Evolutionary conservation across 37 sponge, comb jelly and placozoan species (phyloP).

Genomic region (Eunapius fragilis): DNA sequence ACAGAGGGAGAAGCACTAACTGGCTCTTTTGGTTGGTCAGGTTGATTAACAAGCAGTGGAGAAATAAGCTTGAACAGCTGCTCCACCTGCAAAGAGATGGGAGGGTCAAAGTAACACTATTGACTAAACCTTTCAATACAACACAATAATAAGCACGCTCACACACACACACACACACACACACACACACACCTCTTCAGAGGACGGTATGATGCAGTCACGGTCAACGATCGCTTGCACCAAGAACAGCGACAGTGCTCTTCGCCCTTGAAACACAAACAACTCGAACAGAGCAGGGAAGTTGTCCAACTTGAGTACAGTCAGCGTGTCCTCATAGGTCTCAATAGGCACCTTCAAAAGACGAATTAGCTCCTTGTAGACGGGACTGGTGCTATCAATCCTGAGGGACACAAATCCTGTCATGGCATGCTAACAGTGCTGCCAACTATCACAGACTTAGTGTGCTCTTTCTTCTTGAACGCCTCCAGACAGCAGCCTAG

Average conservation of each 20-base stretch:
- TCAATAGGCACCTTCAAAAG: conserved; percentile 89
- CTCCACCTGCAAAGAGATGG: conserved; percentile 54
- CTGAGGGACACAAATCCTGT: conserved; percentile 24
- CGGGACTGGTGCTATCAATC: conserved; percentile 39
- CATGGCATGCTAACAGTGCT: not conserved
- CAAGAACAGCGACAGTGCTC: conserved; percentile 73
- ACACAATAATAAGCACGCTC: not conserved
- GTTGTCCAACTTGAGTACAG: conserved; percentile 80
- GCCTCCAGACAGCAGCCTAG: conserved; percentile 64
- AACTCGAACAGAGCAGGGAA: conserved; percentile 55
- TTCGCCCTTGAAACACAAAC: conserved; percentile 76
- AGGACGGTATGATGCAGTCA: conserved; percentile 57
- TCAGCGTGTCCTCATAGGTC: conserved; percentile 86
- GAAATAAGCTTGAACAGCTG: conserved; percentile 73
- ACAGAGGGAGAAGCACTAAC: conserved; percentile 12
- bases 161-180: not conserved
- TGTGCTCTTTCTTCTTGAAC: conserved; percentile 58
- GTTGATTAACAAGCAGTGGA: conserved; percentile 82
- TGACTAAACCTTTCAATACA: not conserved
- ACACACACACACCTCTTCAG: conserved; percentile 65
- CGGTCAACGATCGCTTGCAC: conserved; percentile 79
- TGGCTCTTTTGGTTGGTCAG: conserved; percentile 76
- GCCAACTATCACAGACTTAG: conserved; percentile 2
- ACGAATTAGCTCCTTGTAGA: conserved; percentile 66
- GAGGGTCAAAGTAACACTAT: not conserved